A percentile compares a stretch with the other conserved stretches of the same genome.
Conservation (phyloP, 2,888 invertebrate species). For the Flexamia atlantica region DNA sequence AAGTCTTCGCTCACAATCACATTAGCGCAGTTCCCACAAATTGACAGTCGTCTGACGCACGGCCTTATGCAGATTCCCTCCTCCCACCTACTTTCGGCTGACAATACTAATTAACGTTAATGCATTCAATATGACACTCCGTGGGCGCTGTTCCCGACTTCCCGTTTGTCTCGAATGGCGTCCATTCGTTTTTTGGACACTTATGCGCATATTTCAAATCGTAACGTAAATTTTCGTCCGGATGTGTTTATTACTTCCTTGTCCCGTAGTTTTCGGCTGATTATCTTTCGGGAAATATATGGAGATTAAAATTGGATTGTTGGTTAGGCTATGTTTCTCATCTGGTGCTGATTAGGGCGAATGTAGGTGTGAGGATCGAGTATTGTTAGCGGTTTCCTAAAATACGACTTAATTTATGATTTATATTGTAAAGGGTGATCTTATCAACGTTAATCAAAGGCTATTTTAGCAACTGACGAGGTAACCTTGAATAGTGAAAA, state of each 20-base stretch:
- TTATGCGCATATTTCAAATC: conserved; percentile 50
- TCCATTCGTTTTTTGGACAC: conserved; percentile 44
- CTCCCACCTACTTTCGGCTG: conserved; percentile 17
- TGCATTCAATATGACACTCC: conserved; percentile 35
- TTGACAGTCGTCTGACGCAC: conserved; percentile 23
- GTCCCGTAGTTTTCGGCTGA: conserved; percentile 19
- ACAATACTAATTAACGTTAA: conserved; percentile 48
- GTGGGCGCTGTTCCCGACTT: conserved; percentile 19
- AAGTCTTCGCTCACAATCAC: neutral
- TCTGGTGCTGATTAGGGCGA: neutral
- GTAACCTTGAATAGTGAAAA: too few relatives aligned
- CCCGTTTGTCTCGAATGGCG: neutral
- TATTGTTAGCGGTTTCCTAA: too few relatives aligned
- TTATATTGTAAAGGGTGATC: too few relatives aligned
- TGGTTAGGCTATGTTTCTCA: neutral
- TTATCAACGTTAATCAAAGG: too few relatives aligned
- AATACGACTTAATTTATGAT: too few relatives aligned
- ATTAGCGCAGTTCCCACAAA: conserved; percentile 16
- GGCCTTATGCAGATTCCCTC: conserved; percentile 1
- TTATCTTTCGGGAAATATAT: neutral
- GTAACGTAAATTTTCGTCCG: conserved; percentile 12
- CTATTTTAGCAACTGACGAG: too few relatives aligned
- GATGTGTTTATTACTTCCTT: conserved; percentile 53
- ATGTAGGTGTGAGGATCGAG: neutral
- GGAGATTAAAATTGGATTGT: conserved; percentile 25